These are phyloP conservation scores for Alloplasta piceator DNA, from an alignment of 2,888 invertebrate genomes.

Conservation along the genomic window DNA sequence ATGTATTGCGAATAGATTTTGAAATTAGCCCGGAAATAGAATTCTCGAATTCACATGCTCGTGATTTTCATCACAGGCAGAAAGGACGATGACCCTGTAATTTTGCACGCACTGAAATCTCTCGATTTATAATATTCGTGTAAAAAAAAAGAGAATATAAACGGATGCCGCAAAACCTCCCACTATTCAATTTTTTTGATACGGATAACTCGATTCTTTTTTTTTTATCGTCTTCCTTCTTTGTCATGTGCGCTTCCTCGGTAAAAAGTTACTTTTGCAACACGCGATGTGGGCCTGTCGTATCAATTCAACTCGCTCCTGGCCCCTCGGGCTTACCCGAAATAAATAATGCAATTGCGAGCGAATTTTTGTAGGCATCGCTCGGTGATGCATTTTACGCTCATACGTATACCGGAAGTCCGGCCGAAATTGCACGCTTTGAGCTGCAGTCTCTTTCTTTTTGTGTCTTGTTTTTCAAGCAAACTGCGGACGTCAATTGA, in stretches of 20 bases:
- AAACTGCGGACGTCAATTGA: too few relatives aligned
- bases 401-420: conserved; percentile 59
- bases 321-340: conserved; percentile 17
- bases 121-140: conserved; percentile 44
- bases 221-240: conserved; percentile 28
- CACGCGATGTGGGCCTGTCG: conserved; percentile 45
- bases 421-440: conserved; percentile 59
- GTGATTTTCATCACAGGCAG: neutral
- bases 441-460: conserved; percentile 6
- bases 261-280: conserved; percentile 17
- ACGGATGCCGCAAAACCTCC: conserved; percentile 52
- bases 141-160: conserved; percentile 25
- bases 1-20: too few relatives aligned
- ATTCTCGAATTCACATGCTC: neutral
- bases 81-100: conserved; percentile 28
- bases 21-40: neutral
- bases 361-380: conserved; percentile 42
- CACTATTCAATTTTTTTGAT: conserved; percentile 64
- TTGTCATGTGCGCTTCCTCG: conserved; percentile 24
- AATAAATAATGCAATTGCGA: conserved; percentile 59
- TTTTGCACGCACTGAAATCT: conserved; percentile 48
- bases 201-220: conserved; percentile 43
- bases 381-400: conserved; percentile 12
- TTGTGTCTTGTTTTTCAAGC: too few relatives aligned
- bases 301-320: conserved; percentile 16